Conservation (phyloP, 1,140 invertebrate species). For the Himalopsyche phryganea region DNA sequence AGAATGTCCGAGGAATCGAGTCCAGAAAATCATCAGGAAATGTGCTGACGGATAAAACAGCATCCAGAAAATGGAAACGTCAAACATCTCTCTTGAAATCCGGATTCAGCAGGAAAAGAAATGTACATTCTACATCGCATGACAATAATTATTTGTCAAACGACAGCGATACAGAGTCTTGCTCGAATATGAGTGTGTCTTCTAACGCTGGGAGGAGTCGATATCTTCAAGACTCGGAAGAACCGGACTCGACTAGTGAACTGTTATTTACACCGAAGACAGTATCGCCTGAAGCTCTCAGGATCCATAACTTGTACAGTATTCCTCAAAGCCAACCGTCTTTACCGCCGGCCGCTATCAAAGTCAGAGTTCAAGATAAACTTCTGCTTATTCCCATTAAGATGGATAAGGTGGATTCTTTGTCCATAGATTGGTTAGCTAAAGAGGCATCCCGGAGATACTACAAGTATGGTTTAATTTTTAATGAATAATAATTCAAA, state of each 20-base stretch:
- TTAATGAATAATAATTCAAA: conserved; percentile 7
- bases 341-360: conserved; percentile 51
- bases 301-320: background rate
- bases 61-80: conserved; percentile 22
- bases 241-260: conserved; percentile 39
- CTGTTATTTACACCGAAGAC: background rate
- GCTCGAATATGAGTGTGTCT: conserved; percentile 14
- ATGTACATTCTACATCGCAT: conserved; percentile 43
- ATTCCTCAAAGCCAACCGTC: conserved; percentile 39
- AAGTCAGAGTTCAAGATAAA: conserved; percentile 62
- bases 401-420: conserved; percentile 54
- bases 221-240: conserved; percentile 32
- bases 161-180: conserved; percentile 37
- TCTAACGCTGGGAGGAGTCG: conserved; percentile 33
- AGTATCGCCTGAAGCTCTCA: background rate
- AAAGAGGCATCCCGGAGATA: conserved; percentile 66
- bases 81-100: conserved; percentile 33
- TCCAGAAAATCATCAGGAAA: conserved; percentile 9
- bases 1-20: background rate
- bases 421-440: conserved; percentile 66
- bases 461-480: conserved; percentile 55
- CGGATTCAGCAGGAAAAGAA: conserved; percentile 44
- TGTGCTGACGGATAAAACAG: conserved; percentile 5
- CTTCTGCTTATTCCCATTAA: conserved; percentile 61
- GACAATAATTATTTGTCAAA: conserved; percentile 33